Base-by-base conservation (phyloP, 2,888 invertebrate species). In the Neoscelio sp. region DNA sequence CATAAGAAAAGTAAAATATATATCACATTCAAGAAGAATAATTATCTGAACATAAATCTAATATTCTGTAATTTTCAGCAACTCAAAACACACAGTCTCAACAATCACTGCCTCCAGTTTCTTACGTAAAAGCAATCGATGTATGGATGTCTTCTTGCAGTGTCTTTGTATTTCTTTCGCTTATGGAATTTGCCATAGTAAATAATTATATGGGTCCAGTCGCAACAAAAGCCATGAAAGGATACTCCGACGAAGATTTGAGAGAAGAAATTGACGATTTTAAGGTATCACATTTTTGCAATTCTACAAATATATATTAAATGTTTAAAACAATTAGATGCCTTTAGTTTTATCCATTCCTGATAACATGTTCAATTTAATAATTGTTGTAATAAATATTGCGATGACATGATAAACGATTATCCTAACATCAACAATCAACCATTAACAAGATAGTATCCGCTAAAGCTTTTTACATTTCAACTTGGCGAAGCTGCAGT, bases 61-160 rank as follows among this genome's bases (percentile, higher is more conserved):
- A n/a, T n/a, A n/a, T n/a, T n/a, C n/a, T n/a, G n/a, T n/a, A n/a
- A n/a, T 17, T 85, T 85, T 12, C 90, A 95, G 97, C 97, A 8
- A 97, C 97, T 13, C 97, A 97, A 92, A 97, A 97, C 90, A 97
- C 97, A 0, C 97, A 97, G 87, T 97, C 97, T 0, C 97, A 97
- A 87, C 95, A 97, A 86, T 96, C 95, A 10, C 91, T 97, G 82
- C 97, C 97, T 0, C 96, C 97, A 0, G 97, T 97, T 0, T 97
- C 97, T 0, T 97, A 97, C 90, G 96, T 97, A 0, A 97, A 97
- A 91, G 97, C 97, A 0, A 97, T 97, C 58, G 97, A 97, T 88
- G 95, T 96, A 0, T 97, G 96, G 96, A 97, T 96, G 97, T 97
- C 96, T 0, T 96, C 96, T 0, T 97, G 96, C 89, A 96, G 97